A percentile compares a stretch with the other conserved stretches of the same genome.
Conservation (phyloP, 2,113 vertebrate species). For the Fulmarus glacialis region DNA sequence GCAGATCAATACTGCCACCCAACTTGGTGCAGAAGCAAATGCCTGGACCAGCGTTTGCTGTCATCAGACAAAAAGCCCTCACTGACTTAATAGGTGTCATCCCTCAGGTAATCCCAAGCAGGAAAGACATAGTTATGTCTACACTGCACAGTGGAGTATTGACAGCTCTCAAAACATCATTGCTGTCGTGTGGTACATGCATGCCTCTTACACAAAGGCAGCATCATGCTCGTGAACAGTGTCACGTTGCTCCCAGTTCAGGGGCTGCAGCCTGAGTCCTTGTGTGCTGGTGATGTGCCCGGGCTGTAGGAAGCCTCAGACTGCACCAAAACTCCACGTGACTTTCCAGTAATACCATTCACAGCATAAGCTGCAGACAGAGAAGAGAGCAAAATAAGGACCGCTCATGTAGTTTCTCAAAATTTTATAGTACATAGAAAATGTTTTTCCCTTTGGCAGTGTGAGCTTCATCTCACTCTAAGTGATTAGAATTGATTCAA, state of each 20-base stretch:
- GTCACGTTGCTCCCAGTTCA: background rate
- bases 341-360: background rate
- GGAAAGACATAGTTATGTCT: background rate
- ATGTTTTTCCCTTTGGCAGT: background rate
- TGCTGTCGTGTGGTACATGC: accelerated
- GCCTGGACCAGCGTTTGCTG: background rate
- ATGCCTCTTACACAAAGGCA: background rate
- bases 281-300: background rate
- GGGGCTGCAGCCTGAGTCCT: background rate
- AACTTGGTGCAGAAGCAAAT: background rate
- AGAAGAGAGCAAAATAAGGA: background rate
- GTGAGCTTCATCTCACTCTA: background rate
- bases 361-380: background rate
- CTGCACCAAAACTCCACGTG: background rate
- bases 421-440: background rate
- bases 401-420: background rate
- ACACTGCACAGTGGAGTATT: background rate
- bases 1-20: too few species aligned
- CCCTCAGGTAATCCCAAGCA: background rate
- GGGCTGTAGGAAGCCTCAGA: background rate
- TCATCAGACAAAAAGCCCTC: background rate
- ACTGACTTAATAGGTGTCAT: background rate
- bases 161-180: background rate
- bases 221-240: accelerated
- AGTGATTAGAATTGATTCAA: background rate